Evolutionary conservation across 2,113 vertebrate species (phyloP).

Genomic region (Phrynosoma blainvillii): DNA sequence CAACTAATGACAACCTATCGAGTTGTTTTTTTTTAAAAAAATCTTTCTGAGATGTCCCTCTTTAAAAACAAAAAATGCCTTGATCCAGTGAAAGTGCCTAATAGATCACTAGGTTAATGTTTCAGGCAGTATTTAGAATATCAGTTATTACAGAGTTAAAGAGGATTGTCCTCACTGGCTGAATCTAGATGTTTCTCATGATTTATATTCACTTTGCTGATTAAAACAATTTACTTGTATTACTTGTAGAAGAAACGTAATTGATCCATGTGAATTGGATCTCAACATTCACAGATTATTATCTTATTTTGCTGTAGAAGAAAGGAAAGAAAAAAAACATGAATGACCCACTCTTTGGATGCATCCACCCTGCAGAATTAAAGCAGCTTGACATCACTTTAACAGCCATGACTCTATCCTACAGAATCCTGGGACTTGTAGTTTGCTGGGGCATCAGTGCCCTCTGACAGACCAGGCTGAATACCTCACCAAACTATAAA

Average conservation of each 20-base stretch:
- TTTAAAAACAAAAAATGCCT: too few species aligned
- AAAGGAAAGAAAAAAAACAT: not conserved
- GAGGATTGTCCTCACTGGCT: not conserved
- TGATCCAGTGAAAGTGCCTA: too few species aligned
- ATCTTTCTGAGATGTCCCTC: too few species aligned
- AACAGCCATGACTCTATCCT: too few species aligned
- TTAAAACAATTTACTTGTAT: not conserved
- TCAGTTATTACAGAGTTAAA: not conserved
- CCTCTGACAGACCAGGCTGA: too few species aligned
- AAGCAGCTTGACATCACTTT: too few species aligned
- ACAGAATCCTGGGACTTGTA: too few species aligned
- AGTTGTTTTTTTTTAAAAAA: too few species aligned
- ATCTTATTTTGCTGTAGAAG: not conserved
- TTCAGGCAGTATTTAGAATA: slow-evolving; percentile 18
- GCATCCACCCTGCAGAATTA: too few species aligned
- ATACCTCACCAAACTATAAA: too few species aligned
- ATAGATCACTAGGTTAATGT: not conserved
- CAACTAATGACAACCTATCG: too few species aligned
- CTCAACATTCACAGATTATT: not conserved
- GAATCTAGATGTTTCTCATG: not conserved
- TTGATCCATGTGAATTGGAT: not conserved
- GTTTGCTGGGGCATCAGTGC: too few species aligned
- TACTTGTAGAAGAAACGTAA: not conserved
- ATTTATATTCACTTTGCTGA: not conserved
- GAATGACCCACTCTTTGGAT: not conserved